These are phyloP conservation scores for Norana najaformis DNA, from an alignment of 2,888 invertebrate species.

Conservation along the genomic window DNA sequence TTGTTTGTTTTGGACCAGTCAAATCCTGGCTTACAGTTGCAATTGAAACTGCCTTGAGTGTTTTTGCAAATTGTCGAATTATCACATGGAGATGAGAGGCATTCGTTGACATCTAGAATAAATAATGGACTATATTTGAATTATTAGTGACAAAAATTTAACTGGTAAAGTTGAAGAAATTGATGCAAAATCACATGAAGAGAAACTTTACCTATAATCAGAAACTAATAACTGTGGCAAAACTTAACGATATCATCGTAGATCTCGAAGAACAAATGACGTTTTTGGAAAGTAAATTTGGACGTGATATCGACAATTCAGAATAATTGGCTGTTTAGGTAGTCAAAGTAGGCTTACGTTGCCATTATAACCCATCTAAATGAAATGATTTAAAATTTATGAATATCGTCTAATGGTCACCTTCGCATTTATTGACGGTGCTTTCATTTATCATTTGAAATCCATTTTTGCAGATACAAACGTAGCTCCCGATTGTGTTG, in stretches of 20 bases:
- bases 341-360: too few relatives aligned
- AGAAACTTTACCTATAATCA: too few relatives aligned
- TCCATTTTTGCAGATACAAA: neutral
- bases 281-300: too few relatives aligned
- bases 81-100: neutral
- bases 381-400: neutral
- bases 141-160: neutral
- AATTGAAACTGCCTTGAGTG: neutral
- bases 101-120: neutral
- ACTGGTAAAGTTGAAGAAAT: neutral
- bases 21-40: neutral
- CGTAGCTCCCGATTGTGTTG: neutral
- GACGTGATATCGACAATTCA: too few relatives aligned
- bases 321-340: too few relatives aligned
- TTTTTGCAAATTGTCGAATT: neutral
- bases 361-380: too few relatives aligned
- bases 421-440: too few relatives aligned
- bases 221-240: too few relatives aligned
- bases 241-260: too few relatives aligned
- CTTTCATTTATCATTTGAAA: neutral
- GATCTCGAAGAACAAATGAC: too few relatives aligned
- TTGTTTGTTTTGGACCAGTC: neutral
- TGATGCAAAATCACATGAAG: too few relatives aligned
- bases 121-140: neutral
- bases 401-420: neutral